Conservation (phyloP, 1,140 invertebrate species). For the Euwallacea fornicatus region DNA sequence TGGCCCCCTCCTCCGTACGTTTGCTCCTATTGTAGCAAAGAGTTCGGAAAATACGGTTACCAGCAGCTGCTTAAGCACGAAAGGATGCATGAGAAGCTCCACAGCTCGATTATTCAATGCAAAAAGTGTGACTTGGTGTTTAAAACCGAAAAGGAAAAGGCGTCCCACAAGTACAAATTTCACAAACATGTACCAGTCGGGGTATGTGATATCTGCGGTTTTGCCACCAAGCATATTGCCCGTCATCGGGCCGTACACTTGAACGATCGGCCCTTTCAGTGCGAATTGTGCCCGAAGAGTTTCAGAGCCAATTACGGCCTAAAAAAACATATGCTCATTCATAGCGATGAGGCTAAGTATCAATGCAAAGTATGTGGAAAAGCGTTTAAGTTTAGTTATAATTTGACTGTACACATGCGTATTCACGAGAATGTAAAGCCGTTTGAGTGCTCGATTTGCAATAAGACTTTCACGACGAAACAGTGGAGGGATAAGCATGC, state of each 20-base stretch:
- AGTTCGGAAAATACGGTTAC: slow-evolving; percentile 23
- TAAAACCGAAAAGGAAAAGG: slow-evolving; percentile 22
- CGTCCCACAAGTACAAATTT: slow-evolving; percentile 22
- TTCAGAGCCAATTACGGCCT: slow-evolving; percentile 32
- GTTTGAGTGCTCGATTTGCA: slow-evolving; percentile 62
- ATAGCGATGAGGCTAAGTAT: slow-evolving; percentile 19
- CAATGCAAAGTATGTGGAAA: slow-evolving; percentile 37
- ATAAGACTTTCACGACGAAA: slow-evolving; percentile 48
- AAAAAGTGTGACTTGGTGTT: slow-evolving; percentile 26
- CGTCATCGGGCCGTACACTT: slow-evolving; percentile 18
- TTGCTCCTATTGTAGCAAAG: slow-evolving; percentile 22
- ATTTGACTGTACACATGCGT: slow-evolving; percentile 56
- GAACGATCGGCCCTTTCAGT: slow-evolving; percentile 69
- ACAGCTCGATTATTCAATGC: slow-evolving; percentile 15
- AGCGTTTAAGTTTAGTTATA: slow-evolving; percentile 49
- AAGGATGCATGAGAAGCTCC: slow-evolving; percentile 5
- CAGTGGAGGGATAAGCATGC: slow-evolving; percentile 33
- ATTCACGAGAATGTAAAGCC: slow-evolving; percentile 73
- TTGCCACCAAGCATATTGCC: slow-evolving; percentile 27
- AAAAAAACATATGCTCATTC: slow-evolving; percentile 32
- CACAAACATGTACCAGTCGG: slow-evolving; percentile 20
- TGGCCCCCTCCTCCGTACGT: slow-evolving; percentile 32
- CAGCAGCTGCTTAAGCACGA: slow-evolving; percentile 20
- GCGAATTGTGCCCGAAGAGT: slow-evolving; percentile 60
- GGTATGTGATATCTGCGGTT: slow-evolving; percentile 27